Base-by-base conservation (phyloP, 2,888 invertebrate species). In the Macropis europaea region DNA sequence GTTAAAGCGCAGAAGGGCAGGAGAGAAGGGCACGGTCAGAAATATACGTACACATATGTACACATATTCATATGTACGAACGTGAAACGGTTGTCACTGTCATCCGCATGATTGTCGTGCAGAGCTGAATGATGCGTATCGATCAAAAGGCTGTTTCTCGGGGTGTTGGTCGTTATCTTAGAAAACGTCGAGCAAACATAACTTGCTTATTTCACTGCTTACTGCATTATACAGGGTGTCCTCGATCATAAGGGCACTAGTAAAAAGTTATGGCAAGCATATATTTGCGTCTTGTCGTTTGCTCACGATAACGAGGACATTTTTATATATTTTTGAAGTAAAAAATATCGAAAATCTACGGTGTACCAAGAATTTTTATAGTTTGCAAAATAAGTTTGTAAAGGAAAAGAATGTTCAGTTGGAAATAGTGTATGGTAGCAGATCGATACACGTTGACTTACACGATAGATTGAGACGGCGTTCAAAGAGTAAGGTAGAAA, bases 41-140 rank as follows among this genome's bases (percentile, higher is more conserved):
- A 62, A 76, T 61, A 73, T 54, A 73, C 62, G 50, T 45, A 64
- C 59, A 68, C 57, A 56, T 53, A 52, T 57, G 34, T 45, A 13
- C n/a, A 7, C 15, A 30, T 30, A 45, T 62, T 50, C 45, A 17
- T 45, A 40, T 43, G 19, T 36, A 59, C 36, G 66, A 36, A 32
- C 56, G 57, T 54, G 52, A 71, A 73, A 79, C 73, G 79, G 77
- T 56, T 68, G 77, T 73, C 82, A 64, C 77, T 82, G 80, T 47
- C 54, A 66, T 57, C 56, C 75, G 61, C 71, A 74, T 64, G 76
- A 81, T 69, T 67, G 67, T 64, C 57, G 68, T 52, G 47, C 66
- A 43, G 45, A n/a, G n/a, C n/a, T 71, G 77, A 81, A 70, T 82
- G 80, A 82, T 76, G 72, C 69, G 69, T 77, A 83, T 82, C 82